These are phyloP conservation scores for Heliconius melpomene DNA, from an alignment of 1,140 invertebrate genomes.

Conservation along the genomic window DNA sequence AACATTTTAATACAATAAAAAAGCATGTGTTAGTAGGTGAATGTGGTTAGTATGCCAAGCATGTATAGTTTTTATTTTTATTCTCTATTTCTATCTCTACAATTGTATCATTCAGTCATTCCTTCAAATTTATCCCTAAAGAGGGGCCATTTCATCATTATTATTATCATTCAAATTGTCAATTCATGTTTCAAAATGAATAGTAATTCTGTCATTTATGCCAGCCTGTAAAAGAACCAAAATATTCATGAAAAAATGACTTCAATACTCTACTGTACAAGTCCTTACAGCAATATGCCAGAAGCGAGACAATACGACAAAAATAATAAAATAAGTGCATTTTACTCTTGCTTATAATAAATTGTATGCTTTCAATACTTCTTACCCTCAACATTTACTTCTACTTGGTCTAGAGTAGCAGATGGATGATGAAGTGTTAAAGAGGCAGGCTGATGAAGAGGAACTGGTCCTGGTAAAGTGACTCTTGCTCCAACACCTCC, in stretches of 20 bases:
- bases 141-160: slow-evolving; percentile 20
- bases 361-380: slow-evolving; percentile 28
- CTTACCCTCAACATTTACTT: slow-evolving; percentile 97
- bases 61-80: slow-evolving; percentile 28
- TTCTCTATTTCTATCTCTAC: slow-evolving; percentile 18
- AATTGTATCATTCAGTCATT: slow-evolving; percentile 34
- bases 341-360: background rate
- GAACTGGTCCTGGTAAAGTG: slow-evolving; percentile 85
- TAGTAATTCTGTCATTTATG: slow-evolving; percentile 41
- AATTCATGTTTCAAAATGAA: slow-evolving; percentile 34
- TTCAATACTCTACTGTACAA: slow-evolving; percentile 16
- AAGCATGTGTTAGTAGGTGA: slow-evolving; percentile 35
- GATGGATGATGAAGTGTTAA: slow-evolving; percentile 87
- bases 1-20: slow-evolving; percentile 33
- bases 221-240: slow-evolving; percentile 45
- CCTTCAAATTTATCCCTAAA: slow-evolving; percentile 33
- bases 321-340: background rate
- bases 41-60: slow-evolving; percentile 37
- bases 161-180: slow-evolving; percentile 28
- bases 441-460: slow-evolving; percentile 84
- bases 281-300: slow-evolving; percentile 3
- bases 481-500: slow-evolving; percentile 88
- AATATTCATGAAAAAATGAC: slow-evolving; percentile 36
- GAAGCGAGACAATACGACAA: slow-evolving; percentile 23
- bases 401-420: slow-evolving; percentile 93